Evolutionary conservation across 2,888 invertebrate genomes (phyloP).

Genomic region (Amiota communis): DNA sequence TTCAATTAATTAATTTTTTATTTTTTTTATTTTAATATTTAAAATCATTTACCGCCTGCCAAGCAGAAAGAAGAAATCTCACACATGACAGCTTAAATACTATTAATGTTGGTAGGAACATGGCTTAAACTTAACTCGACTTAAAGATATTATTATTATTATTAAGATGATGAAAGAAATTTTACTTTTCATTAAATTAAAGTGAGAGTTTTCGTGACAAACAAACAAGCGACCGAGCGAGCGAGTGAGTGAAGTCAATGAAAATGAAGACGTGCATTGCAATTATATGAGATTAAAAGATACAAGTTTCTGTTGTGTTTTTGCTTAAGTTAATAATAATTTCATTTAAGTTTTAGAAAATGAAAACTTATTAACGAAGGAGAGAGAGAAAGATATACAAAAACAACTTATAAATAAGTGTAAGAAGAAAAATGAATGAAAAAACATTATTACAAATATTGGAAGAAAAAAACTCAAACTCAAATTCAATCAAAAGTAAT

Average conservation of each 20-base stretch:
- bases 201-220: constrained; percentile 10
- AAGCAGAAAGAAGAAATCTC: no score
- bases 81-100: no score
- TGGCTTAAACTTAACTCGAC: no score
- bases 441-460: constrained; percentile 28
- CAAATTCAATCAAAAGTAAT: constrained; percentile 49
- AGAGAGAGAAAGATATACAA: constrained; percentile 4
- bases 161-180: background rate
- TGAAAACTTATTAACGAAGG: background rate
- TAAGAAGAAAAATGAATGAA: constrained; percentile 27
- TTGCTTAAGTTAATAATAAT: background rate
- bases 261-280: no score
- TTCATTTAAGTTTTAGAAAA: background rate
- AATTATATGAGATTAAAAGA: no score
- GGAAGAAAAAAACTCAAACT: background rate
- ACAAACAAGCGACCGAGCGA: background rate
- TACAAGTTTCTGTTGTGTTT: background rate
- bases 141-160: no score
- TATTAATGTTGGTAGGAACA: no score
- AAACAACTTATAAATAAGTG: constrained; percentile 34
- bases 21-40: no score
- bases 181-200: constrained; percentile 10
- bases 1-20: no score
- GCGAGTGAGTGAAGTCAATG: no score
- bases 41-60: no score